Percentiles rank a stretch among this genome's conserved stretches.
Conservation (phyloP, 2,113 vertebrate species). For the Engraulis encrasicolus region DNA sequence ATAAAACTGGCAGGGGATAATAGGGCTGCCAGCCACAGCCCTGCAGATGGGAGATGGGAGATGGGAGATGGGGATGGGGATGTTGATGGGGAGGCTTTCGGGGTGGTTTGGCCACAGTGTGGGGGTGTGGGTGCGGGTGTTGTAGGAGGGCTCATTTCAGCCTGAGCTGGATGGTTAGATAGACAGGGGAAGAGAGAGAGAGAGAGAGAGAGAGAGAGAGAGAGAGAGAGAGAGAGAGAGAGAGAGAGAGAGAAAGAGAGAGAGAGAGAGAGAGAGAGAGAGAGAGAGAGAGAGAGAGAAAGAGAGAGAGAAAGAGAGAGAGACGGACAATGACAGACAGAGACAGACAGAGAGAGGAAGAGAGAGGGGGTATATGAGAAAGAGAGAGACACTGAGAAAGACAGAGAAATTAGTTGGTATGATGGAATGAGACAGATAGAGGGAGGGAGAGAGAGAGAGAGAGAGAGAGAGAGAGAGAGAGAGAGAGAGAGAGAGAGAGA, state of each 20-base stretch:
- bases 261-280: constrained; percentile 21
- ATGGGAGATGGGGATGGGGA: not conserved
- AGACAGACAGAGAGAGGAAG: too few species aligned
- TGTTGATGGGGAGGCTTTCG: not conserved
- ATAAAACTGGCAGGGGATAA: not conserved
- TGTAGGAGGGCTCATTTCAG: too few species aligned
- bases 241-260: too few species aligned
- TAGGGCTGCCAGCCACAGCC: not conserved
- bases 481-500: constrained; percentile 22
- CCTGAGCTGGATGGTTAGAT: not conserved
- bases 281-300: not conserved
- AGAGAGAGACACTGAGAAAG: not conserved
- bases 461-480: constrained; percentile 23
- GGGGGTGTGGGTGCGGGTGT: too few species aligned
- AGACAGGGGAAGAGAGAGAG: constrained; percentile 28
- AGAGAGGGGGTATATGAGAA: too few species aligned
- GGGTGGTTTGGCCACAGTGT: not conserved
- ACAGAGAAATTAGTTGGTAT: too few species aligned
- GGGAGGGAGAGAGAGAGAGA: constrained; percentile 13
- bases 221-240: not conserved
- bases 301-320: too few species aligned
- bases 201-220: constrained; percentile 14
- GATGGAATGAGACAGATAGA: not conserved
- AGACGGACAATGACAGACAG: too few species aligned
- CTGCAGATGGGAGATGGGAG: too few species aligned